phyloP scores from a whole-genome alignment of 1,140 invertebrate genomes.

The Drosophila ananassae region DNA sequence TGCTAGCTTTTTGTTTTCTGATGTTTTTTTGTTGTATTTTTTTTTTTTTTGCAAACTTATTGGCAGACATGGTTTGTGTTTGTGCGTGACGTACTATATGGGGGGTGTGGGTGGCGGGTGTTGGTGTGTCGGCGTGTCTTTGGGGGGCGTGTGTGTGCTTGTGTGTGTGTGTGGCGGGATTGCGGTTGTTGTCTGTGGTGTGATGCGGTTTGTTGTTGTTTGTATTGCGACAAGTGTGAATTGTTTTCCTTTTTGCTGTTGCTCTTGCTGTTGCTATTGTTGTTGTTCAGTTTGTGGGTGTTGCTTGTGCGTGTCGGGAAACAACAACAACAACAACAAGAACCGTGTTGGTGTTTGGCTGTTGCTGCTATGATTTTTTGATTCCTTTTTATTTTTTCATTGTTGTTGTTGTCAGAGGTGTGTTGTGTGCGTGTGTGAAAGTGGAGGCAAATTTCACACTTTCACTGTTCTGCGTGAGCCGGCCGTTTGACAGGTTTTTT shows the following conservation, averaged over 20 bases:
- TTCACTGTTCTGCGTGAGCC: slow-evolving; percentile 65
- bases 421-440: slow-evolving; percentile 23
- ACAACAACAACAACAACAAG: slow-evolving; percentile 36
- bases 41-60: slow-evolving; percentile 72
- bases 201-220: slow-evolving; percentile 75
- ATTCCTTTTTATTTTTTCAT: slow-evolving; percentile 48
- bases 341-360: slow-evolving; percentile 49
- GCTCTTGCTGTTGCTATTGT: slow-evolving; percentile 12
- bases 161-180: slow-evolving; percentile 52
- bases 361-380: slow-evolving; percentile 77
- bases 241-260: slow-evolving; percentile 70
- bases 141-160: slow-evolving; percentile 34
- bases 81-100: slow-evolving; percentile 58
- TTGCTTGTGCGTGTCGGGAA: slow-evolving; percentile 60
- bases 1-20: slow-evolving; percentile 36
- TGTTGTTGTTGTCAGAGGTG: background rate
- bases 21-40: slow-evolving; percentile 20
- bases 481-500: slow-evolving; percentile 69
- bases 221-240: slow-evolving; percentile 82
- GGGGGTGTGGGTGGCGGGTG: slow-evolving; percentile 49
- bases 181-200: slow-evolving; percentile 78
- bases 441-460: slow-evolving; percentile 67
- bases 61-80: slow-evolving; percentile 73
- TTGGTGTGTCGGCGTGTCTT: slow-evolving; percentile 35
- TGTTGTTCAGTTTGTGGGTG: slow-evolving; percentile 44